Conservation (phyloP, 2,888 invertebrate genomes). For the Acutogordius australiensis region DNA sequence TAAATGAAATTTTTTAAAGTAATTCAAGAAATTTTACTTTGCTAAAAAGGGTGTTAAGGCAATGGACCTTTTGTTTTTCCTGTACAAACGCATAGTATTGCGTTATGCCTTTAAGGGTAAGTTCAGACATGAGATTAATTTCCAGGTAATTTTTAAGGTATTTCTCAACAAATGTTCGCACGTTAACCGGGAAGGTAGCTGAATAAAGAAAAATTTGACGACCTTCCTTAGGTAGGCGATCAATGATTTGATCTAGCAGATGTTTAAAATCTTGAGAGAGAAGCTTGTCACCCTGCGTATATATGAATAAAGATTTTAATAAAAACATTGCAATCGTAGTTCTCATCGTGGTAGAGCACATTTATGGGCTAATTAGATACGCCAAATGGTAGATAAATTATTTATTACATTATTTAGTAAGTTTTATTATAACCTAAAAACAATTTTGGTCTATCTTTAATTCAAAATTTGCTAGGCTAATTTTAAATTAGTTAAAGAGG, state of each 20-base stretch:
- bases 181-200: conserved; percentile 90
- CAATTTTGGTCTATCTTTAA: no score
- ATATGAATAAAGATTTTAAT: no score
- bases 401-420: no score
- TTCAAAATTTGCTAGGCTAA: no score
- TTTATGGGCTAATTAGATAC: no score
- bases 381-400: no score
- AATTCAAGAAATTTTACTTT: conserved; percentile 45
- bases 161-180: conserved; percentile 90
- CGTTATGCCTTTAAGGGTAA: conserved; percentile 91
- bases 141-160: conserved; percentile 78
- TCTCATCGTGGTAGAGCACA: no score
- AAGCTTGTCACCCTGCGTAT: conserved; percentile 84
- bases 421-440: no score
- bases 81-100: conserved; percentile 99
- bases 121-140: conserved; percentile 96
- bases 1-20: no score
- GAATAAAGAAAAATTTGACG: conserved; percentile 92
- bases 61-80: conserved; percentile 97
- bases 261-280: conserved; percentile 95
- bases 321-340: no score
- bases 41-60: conserved; percentile 92
- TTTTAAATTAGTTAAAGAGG: no score
- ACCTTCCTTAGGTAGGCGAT: conserved; percentile 56
- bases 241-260: conserved; percentile 89